Percentiles rank a stretch among this genome's conserved stretches.
phyloP scores from a whole-genome alignment of 2,888 invertebrate genomes.

The Eupelmus urozonus region DNA sequence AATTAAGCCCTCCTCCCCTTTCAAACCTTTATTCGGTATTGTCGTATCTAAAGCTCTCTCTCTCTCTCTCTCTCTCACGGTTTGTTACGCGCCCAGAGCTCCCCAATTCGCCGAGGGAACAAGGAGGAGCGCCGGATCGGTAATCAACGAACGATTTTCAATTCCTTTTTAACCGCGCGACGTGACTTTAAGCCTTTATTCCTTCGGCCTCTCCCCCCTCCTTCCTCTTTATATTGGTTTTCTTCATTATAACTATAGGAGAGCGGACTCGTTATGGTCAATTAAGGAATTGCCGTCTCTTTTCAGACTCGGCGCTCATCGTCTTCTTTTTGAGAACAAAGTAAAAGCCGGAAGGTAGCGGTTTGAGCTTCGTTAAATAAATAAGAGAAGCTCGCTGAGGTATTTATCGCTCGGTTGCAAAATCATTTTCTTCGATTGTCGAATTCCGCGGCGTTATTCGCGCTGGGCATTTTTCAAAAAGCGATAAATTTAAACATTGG shows the following conservation, averaged over 20 bases:
- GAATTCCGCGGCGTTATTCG: too few species aligned
- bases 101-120: not conserved
- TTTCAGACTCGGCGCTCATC: too few species aligned
- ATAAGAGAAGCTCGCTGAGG: not conserved
- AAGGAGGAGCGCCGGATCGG: conserved; percentile 18
- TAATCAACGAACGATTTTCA: conserved; percentile 50
- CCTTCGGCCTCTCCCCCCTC: not conserved
- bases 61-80: conserved; percentile 22
- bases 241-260: conserved; percentile 18
- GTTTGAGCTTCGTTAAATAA: conserved; percentile 10
- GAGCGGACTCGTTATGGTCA: conserved; percentile 35
- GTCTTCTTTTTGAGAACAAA: not conserved
- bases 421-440: too few species aligned
- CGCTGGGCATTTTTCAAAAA: too few species aligned
- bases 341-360: not conserved
- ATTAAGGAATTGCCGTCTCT: conserved; percentile 30
- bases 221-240: conserved; percentile 2
- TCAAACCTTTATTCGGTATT: conserved; percentile 3
- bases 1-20: conserved; percentile 19
- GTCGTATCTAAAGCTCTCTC: conserved; percentile 3
- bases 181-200: conserved; percentile 42
- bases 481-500: too few species aligned
- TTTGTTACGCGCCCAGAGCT: conserved; percentile 46
- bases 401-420: too few species aligned
- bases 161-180: conserved; percentile 36